A percentile compares a stretch with the other conserved stretches of the same genome.
Conservation (phyloP, 2,888 invertebrate species). For the Machimus rusticus region DNA sequence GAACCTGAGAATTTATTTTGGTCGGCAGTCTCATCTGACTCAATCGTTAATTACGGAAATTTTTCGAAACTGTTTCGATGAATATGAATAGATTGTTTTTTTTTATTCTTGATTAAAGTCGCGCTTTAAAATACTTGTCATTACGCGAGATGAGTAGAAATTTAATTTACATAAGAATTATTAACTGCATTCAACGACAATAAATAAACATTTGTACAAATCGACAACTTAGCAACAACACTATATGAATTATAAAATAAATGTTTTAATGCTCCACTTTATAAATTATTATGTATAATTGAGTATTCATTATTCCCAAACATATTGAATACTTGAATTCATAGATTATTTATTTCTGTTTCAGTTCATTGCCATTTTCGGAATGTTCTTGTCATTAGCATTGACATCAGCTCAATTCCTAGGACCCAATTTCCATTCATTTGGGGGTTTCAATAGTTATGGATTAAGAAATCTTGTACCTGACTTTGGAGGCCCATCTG, state of each 20-base stretch:
- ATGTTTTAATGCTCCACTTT: too few species aligned
- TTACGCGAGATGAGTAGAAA: not conserved
- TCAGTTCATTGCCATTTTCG: constrained; percentile 57
- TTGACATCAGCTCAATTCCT: constrained; percentile 59
- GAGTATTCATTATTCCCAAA: not conserved
- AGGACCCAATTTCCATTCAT: constrained; percentile 52
- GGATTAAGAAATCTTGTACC: constrained; percentile 47
- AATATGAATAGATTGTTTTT: not conserved
- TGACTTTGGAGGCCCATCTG: constrained; percentile 48
- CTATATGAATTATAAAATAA: too few species aligned
- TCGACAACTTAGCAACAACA: not conserved
- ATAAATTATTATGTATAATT: not conserved
- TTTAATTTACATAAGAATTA: not conserved
- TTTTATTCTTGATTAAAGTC: not conserved
- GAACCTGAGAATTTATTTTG: not conserved
- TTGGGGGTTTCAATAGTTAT: constrained; percentile 43
- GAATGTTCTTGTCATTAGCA: constrained; percentile 57
- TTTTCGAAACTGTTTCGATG: not conserved
- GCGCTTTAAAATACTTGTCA: not conserved
- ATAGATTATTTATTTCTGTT: constrained; percentile 45
- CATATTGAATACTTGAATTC: not conserved
- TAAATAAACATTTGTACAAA: too few species aligned
- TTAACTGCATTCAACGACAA: too few species aligned
- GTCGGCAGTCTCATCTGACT: not conserved
- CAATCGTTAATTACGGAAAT: not conserved